Conservation (phyloP, 2,888 invertebrate genomes). For the Perizoma flavofasciatum region DNA sequence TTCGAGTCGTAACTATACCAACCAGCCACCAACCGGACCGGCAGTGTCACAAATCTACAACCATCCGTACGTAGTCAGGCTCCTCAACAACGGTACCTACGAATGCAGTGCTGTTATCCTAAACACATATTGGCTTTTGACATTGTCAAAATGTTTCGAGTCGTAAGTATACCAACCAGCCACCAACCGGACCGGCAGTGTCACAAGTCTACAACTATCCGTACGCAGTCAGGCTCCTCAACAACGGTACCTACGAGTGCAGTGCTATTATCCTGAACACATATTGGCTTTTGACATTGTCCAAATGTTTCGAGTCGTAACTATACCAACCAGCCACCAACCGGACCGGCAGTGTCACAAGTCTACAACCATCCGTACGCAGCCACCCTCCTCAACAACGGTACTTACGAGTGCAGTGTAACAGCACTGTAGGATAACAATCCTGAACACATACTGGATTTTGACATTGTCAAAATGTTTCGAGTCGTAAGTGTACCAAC, state of each 20-base stretch:
- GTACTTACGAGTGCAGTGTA: slow-evolving; percentile 70
- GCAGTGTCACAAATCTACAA: slow-evolving; percentile 60
- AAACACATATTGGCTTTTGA: slow-evolving; percentile 69
- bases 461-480: slow-evolving; percentile 73
- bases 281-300: slow-evolving; percentile 67
- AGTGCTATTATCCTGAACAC: slow-evolving; percentile 74
- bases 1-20: slow-evolving; percentile 71
- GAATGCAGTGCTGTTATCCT: slow-evolving; percentile 69
- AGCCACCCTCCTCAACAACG: slow-evolving; percentile 58
- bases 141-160: slow-evolving; percentile 72
- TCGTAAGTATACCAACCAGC: slow-evolving; percentile 71
- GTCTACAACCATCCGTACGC: slow-evolving; percentile 65
- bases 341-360: slow-evolving; percentile 66
- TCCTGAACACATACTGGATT: slow-evolving; percentile 71
- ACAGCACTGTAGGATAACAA: slow-evolving; percentile 55
- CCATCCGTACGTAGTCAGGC: slow-evolving; percentile 64
- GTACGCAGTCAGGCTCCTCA: slow-evolving; percentile 59
- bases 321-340: slow-evolving; percentile 46
- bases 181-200: slow-evolving; percentile 65
- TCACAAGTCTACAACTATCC: slow-evolving; percentile 65
- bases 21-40: too few species aligned
- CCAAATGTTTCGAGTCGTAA: slow-evolving; percentile 74
- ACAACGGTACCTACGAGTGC: slow-evolving; percentile 64
- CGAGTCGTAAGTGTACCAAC: slow-evolving; percentile 59
- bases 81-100: slow-evolving; percentile 60